Evolutionary conservation across 2,113 vertebrate species (phyloP), one percentile per base, ranked within the genome.

Genomic region (Parus major): DNA sequence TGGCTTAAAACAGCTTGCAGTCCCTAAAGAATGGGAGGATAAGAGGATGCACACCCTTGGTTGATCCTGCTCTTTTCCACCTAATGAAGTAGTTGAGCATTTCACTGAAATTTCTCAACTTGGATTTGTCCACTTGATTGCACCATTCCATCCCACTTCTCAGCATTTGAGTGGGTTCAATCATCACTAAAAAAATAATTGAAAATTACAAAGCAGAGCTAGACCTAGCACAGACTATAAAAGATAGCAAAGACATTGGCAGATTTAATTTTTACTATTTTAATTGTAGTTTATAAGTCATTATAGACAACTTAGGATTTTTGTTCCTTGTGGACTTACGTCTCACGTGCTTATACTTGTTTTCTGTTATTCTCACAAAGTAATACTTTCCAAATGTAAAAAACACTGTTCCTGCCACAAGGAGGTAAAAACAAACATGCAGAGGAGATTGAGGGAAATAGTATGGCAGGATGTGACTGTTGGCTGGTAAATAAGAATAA

Each of bases 401-500:
- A 68, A 33, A 21, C 47, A 24, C 19, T 61, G 15, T 61, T 80
- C 13, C 52, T 93, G n/a, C 20, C n/a, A 59, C 56, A 76, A 81
- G 44, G 70, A 78, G 53, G 56, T 82, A 64, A 87, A 89, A 71
- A 55, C 24, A 75, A 39, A 42, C 15, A 41, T 83, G 41, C 27
- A 56, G 20, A 83, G 55, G n/a, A 86, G 65, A 68, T 82, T 61
- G 73, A 84, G n/a, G 49, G 36, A 76, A 79, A 47, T 79, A 50
- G 15, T 91, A n/a, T 76, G 59, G 53, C 28, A 27, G 50, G 44
- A 22, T 92, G 70, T 90, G 86, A 73, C 82, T 93, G 50, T 80
- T 85, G 59, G 63, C 53, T 94, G 78, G 84, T 84, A 95, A 93
- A 95, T 93, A 96, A 91, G 69, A 93, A 85, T 76, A 91, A 92